These are phyloP conservation scores for Leptinotarsa rubiginosa DNA, from an alignment of 2,888 invertebrate genomes.

Conservation along the genomic window DNA sequence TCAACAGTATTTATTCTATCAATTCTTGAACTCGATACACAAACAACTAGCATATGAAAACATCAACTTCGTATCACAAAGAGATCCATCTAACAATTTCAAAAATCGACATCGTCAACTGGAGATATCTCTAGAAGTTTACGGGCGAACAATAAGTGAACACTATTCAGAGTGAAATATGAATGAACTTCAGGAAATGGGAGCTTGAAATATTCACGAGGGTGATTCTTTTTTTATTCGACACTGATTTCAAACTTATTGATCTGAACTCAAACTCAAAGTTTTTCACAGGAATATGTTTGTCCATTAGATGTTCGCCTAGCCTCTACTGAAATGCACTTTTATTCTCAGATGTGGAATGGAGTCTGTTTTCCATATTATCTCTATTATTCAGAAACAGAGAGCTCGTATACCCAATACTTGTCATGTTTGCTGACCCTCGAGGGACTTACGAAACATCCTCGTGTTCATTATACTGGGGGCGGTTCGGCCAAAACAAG, in stretches of 20 bases:
- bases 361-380: constrained; percentile 25
- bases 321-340: constrained; percentile 6
- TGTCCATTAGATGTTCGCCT: constrained; percentile 20
- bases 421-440: constrained; percentile 15
- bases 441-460: neutral
- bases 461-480: constrained; percentile 3
- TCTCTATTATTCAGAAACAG: constrained; percentile 28
- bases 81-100: too few relatives aligned
- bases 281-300: constrained; percentile 4
- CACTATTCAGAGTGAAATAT: neutral
- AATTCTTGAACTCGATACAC: too few relatives aligned
- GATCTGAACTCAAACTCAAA: neutral
- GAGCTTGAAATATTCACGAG: neutral
- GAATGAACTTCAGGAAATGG: neutral
- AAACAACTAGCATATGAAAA: too few relatives aligned
- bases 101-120: neutral
- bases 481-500: neutral
- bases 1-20: too few relatives aligned
- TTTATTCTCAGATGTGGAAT: constrained; percentile 21
- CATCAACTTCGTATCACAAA: too few relatives aligned
- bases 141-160: neutral
- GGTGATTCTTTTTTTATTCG: neutral
- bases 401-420: neutral
- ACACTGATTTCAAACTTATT: neutral
- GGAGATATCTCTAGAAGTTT: neutral